Evolutionary conservation across 1,140 invertebrate genomes (phyloP).

Genomic region (Cardiocondyla obscurior): DNA sequence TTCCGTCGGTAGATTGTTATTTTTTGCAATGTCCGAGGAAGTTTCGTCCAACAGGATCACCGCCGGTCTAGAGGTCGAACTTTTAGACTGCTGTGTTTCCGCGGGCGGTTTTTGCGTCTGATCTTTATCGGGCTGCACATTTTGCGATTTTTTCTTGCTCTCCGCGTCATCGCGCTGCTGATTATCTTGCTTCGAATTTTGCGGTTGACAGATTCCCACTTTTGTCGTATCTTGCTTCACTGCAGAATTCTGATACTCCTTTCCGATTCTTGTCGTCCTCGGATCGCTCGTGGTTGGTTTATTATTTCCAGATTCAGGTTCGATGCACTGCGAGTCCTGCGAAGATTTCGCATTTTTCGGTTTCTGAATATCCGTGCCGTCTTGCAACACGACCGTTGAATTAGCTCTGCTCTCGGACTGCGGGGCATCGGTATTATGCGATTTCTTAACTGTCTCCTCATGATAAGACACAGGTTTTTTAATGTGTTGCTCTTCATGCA

Average conservation of each 20-base stretch:
- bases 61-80: constrained; percentile 82
- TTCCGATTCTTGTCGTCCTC: constrained; percentile 46
- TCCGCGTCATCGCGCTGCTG: constrained; percentile 64
- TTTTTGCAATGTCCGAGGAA: constrained; percentile 78
- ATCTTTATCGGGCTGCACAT: constrained; percentile 67
- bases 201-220: constrained; percentile 7
- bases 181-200: constrained; percentile 58
- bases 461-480: constrained; percentile 52
- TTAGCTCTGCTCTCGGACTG: constrained; percentile 47
- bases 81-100: constrained; percentile 58
- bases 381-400: neutral
- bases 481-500: constrained; percentile 52
- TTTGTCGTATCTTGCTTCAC: constrained; percentile 44
- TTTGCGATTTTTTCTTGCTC: constrained; percentile 69
- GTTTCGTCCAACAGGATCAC: constrained; percentile 86
- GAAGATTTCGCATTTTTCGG: constrained; percentile 19
- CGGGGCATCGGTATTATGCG: constrained; percentile 34
- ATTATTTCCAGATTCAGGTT: constrained; percentile 20
- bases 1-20: constrained; percentile 83
- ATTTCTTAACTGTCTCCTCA: constrained; percentile 65
- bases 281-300: neutral
- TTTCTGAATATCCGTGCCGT: constrained; percentile 47
- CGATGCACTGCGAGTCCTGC: constrained; percentile 48
- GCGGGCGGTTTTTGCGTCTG: constrained; percentile 49
- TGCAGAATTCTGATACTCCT: constrained; percentile 48